Evolutionary conservation across 1,140 invertebrate species (phyloP).

Genomic region (Uloborus diversus): DNA sequence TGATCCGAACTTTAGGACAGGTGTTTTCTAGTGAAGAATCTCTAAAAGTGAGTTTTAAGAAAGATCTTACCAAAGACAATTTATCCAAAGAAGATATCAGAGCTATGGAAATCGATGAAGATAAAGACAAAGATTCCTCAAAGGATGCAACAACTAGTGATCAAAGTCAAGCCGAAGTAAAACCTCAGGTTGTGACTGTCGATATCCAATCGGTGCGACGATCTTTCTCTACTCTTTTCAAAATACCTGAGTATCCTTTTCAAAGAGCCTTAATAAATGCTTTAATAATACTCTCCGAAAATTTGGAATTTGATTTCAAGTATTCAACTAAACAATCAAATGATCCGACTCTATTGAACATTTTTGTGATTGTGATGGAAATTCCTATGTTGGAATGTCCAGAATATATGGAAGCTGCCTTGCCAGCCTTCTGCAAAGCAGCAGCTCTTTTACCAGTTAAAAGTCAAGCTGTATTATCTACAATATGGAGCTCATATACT

Average conservation of each 20-base stretch:
- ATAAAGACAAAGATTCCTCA: conserved; percentile 82
- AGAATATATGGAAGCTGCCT: conserved; percentile 83
- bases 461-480: conserved; percentile 82
- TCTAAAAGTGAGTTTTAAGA: conserved; percentile 75
- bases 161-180: conserved; percentile 25
- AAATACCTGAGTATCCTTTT: conserved; percentile 70
- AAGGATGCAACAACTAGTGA: conserved; percentile 58
- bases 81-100: conserved; percentile 75
- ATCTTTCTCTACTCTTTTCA: conserved; percentile 72
- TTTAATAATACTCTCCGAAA: conserved; percentile 76
- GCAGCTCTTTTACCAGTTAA: conserved; percentile 75
- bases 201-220: conserved; percentile 71
- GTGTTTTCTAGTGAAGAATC: conserved; percentile 78
- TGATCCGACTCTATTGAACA: conserved; percentile 73
- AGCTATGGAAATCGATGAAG: conserved; percentile 78
- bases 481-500: conserved; percentile 79
- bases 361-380: conserved; percentile 88
- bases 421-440: conserved; percentile 83
- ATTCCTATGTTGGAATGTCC: conserved; percentile 81
- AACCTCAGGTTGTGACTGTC: conserved; percentile 62
- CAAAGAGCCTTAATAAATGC: conserved; percentile 82
- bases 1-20: conserved; percentile 76
- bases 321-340: conserved; percentile 68
- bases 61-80: conserved; percentile 64
- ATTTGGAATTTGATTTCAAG: conserved; percentile 78